These are phyloP conservation scores for Gambelia wislizenii DNA, from an alignment of 2,797 vertebrate genomes.

Conservation along the genomic window DNA sequence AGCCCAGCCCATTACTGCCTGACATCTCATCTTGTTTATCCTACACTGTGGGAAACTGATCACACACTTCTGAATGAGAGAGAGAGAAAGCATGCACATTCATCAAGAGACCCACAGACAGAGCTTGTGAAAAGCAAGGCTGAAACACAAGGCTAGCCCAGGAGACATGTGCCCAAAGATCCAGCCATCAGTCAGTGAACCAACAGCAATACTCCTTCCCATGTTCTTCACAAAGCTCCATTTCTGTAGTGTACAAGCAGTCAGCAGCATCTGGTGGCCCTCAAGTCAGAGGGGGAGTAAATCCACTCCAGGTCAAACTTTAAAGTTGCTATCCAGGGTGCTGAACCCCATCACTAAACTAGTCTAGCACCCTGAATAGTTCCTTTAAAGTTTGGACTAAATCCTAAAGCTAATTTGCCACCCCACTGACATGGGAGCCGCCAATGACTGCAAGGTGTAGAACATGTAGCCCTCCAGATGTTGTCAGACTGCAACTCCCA, in stretches of 20 bases:
- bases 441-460: too few species aligned
- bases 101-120: not conserved
- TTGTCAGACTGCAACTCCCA: too few species aligned
- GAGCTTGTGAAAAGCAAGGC: not conserved
- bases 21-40: not conserved
- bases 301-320: too few species aligned
- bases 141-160: not conserved
- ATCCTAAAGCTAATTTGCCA: too few species aligned
- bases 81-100: not conserved
- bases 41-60: not conserved
- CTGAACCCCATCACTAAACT: too few species aligned
- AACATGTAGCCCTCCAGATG: too few species aligned
- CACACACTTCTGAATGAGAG: not conserved
- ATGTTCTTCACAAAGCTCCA: not conserved
- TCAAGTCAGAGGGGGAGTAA: too few species aligned
- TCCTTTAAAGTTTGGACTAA: too few species aligned
- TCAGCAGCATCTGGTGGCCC: too few species aligned
- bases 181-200: not conserved
- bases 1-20: not conserved
- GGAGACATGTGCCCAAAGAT: not conserved
- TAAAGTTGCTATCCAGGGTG: too few species aligned
- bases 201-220: not conserved
- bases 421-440: too few species aligned
- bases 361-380: too few species aligned
- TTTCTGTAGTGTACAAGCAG: not conserved